A percentile compares a stretch with the other conserved stretches of the same genome.
phyloP scores from a whole-genome alignment of 2,888 invertebrate species.

The Tetheella fluctuosa region DNA sequence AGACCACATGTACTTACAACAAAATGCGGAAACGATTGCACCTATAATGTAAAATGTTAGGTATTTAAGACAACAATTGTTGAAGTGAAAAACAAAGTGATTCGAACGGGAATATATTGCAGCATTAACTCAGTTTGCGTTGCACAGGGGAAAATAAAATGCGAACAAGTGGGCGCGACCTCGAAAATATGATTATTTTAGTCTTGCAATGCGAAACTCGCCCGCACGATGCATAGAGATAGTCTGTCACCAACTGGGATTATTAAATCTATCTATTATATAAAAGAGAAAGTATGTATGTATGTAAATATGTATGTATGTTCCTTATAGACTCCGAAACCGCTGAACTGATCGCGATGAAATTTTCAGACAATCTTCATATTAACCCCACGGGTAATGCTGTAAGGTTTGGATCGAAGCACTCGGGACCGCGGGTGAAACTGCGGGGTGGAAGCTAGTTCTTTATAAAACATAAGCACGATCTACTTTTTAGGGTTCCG shows the following conservation, averaged over 20 bases:
- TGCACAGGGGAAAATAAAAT: constrained; percentile 65
- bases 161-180: constrained; percentile 65
- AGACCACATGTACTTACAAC: neutral
- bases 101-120: constrained; percentile 40
- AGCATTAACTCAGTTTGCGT: constrained; percentile 43
- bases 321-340: too few relatives aligned
- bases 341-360: too few relatives aligned
- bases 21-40: constrained; percentile 6
- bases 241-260: constrained; percentile 40
- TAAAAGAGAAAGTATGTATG: too few relatives aligned
- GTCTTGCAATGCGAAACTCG: constrained; percentile 49
- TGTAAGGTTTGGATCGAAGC: too few relatives aligned
- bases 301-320: too few relatives aligned
- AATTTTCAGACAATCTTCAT: too few relatives aligned
- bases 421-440: too few relatives aligned
- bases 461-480: too few relatives aligned
- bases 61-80: constrained; percentile 22
- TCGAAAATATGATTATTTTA: constrained; percentile 72
- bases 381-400: too few relatives aligned
- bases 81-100: constrained; percentile 41
- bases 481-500: too few relatives aligned
- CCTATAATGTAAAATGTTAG: constrained; percentile 16
- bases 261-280: too few relatives aligned
- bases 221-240: constrained; percentile 36
- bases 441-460: too few relatives aligned